Percentiles rank a stretch among this genome's conserved stretches.
These are phyloP conservation scores for Boulengeromyrus knoepffleri DNA, from an alignment of 2,113 vertebrate species.

Conservation along the genomic window DNA sequence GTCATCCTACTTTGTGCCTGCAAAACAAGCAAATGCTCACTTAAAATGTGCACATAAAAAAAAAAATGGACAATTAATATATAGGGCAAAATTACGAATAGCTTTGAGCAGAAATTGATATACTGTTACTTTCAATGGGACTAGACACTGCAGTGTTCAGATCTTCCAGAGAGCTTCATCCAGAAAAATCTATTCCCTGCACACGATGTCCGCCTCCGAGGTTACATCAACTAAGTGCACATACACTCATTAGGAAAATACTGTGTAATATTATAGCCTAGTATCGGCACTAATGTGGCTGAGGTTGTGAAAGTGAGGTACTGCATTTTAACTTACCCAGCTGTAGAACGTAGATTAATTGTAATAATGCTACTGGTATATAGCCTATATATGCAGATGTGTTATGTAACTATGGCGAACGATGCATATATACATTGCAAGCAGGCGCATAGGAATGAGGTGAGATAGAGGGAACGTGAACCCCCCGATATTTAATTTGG, in stretches of 20 bases:
- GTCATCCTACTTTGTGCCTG: neutral
- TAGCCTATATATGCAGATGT: neutral
- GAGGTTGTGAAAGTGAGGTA: neutral
- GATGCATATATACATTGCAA: neutral
- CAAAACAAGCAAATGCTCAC: neutral
- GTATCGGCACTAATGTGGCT: neutral
- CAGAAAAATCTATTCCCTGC: neutral
- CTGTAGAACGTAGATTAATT: neutral
- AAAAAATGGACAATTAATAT: neutral
- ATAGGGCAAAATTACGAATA: neutral
- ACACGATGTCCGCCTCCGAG: neutral
- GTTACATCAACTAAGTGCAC: neutral
- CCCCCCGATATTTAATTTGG: neutral
- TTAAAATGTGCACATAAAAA: neutral
- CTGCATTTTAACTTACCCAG: neutral
- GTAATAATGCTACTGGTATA: neutral
- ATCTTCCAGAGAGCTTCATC: neutral
- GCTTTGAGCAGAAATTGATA: neutral
- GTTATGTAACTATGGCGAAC: neutral
- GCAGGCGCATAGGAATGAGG: neutral
- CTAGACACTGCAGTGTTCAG: neutral
- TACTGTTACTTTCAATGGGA: neutral
- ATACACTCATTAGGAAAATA: slow-evolving; percentile 3
- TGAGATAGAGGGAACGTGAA: neutral
- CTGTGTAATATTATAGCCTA: neutral